These are phyloP conservation scores for Lumbricus terrestris DNA, from an alignment of 2,888 invertebrate genomes.

Conservation along the genomic window DNA sequence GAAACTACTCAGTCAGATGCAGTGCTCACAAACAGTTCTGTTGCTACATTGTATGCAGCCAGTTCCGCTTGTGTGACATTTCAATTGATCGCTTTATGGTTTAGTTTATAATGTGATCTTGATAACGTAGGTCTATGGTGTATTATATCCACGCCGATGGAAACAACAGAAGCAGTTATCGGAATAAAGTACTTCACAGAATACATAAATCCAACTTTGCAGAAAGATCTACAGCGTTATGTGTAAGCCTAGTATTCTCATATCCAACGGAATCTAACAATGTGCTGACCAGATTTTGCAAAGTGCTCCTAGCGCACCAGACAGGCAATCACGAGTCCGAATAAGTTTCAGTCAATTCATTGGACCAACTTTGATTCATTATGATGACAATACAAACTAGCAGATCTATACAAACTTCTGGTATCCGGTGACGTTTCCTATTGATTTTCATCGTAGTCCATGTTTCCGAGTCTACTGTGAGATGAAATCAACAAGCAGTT, in stretches of 20 bases:
- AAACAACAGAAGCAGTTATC: neutral
- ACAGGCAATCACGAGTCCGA: too few relatives aligned
- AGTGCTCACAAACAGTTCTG: neutral
- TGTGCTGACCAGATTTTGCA: too few relatives aligned
- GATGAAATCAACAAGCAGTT: too few relatives aligned
- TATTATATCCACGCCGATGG: neutral
- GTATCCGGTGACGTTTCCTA: neutral
- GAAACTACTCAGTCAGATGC: neutral
- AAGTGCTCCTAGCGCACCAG: too few relatives aligned
- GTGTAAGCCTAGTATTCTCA: neutral
- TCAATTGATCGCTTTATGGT: neutral
- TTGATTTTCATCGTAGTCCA: neutral
- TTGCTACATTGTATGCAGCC: neutral
- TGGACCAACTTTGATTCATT: too few relatives aligned
- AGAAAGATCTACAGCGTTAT: neutral
- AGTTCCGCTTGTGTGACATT: neutral
- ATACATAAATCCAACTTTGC: neutral
- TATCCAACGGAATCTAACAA: too few relatives aligned
- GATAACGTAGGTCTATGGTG: neutral
- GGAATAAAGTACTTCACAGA: neutral
- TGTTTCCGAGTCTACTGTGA: neutral
- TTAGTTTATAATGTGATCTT: neutral
- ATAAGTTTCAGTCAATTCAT: neutral
- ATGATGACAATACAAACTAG: neutral
- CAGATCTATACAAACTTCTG: neutral